Evolutionary conservation across 2,888 invertebrate genomes (phyloP).

Genomic region (Anthrax anthrax): DNA sequence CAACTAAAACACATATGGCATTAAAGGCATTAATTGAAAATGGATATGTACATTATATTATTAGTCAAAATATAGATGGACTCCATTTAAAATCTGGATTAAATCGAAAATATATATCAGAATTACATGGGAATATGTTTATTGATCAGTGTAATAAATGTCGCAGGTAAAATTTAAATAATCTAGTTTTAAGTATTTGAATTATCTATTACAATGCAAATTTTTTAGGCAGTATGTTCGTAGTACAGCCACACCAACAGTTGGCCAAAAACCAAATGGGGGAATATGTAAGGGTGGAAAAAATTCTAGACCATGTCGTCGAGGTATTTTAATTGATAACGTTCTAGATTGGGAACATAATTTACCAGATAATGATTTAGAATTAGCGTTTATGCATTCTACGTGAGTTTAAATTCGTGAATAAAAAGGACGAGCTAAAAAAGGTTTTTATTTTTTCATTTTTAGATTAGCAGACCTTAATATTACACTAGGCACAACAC

Average conservation of each 20-base stretch:
- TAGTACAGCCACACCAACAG: constrained; percentile 59
- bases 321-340: constrained; percentile 78
- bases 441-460: not conserved
- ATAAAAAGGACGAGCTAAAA: not conserved
- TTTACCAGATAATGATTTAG: constrained; percentile 73
- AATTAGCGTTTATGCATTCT: constrained; percentile 73
- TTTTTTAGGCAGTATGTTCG: constrained; percentile 61
- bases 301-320: constrained; percentile 63
- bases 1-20: constrained; percentile 91
- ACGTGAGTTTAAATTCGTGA: constrained; percentile 28
- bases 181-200: too few species aligned
- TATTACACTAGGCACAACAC: constrained; percentile 89
- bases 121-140: constrained; percentile 98
- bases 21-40: constrained; percentile 62
- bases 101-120: constrained; percentile 63
- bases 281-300: constrained; percentile 50
- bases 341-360: constrained; percentile 96
- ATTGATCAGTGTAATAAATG: constrained; percentile 86
- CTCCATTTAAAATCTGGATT: constrained; percentile 86
- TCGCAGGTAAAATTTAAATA: constrained; percentile 38
- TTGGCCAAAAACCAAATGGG: constrained; percentile 56
- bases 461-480: constrained; percentile 79
- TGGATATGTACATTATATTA: constrained; percentile 64
- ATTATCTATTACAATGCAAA: too few species aligned
- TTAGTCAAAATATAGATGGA: constrained; percentile 98